These are phyloP conservation scores for Podocnemis expansa DNA, from an alignment of 2,113 vertebrate genomes.

Conservation along the genomic window DNA sequence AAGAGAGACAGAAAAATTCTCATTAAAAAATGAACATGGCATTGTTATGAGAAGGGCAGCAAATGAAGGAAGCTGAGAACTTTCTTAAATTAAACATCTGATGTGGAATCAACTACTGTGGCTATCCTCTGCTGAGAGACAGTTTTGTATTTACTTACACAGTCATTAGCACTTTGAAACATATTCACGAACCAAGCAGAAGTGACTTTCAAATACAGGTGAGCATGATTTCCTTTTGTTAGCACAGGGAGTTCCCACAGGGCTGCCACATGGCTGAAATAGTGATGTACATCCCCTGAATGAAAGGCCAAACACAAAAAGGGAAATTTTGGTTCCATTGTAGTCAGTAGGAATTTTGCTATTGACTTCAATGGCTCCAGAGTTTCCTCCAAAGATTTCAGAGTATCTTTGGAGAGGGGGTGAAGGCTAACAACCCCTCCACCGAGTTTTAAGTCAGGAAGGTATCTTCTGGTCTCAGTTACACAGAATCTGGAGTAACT, in stretches of 20 bases:
- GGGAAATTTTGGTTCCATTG: neutral
- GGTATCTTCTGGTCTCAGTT: neutral
- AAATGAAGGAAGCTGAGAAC: neutral
- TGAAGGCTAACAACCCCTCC: neutral
- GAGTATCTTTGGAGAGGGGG: neutral
- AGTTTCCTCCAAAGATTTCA: neutral
- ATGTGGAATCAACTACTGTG: neutral
- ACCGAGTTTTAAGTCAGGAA: neutral
- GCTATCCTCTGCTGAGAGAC: neutral
- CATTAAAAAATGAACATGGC: neutral
- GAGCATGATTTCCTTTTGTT: neutral
- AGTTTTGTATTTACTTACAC: neutral
- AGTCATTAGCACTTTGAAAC: neutral
- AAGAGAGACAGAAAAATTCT: neutral
- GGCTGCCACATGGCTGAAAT: neutral
- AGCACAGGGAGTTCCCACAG: neutral
- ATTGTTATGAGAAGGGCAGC: neutral
- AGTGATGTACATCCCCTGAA: neutral
- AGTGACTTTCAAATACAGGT: neutral
- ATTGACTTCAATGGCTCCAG: neutral
- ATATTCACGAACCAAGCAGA: neutral
- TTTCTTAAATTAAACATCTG: rapidly evolving
- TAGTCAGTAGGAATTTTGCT: neutral
- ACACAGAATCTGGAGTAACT: neutral
- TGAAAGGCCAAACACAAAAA: neutral